phyloP scores from a whole-genome alignment of 2,888 invertebrate species.

The Neoaliturus tenellus region DNA sequence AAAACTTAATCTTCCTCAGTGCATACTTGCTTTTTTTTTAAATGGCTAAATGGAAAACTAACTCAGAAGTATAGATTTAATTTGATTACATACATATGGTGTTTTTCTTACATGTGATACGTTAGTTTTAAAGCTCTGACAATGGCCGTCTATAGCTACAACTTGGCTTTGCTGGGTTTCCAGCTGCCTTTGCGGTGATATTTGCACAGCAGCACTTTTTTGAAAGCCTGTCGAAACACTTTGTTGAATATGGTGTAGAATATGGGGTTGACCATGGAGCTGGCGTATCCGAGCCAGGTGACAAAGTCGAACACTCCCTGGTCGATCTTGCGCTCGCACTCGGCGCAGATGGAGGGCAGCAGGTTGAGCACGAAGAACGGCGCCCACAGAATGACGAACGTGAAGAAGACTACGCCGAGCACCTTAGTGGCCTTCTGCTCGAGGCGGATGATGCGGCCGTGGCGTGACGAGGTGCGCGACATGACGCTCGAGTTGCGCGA shows the following conservation, averaged over 20 bases:
- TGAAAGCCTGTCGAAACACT: slow-evolving; percentile 93
- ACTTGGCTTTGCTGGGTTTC: slow-evolving; percentile 60
- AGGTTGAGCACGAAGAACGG: slow-evolving; percentile 95
- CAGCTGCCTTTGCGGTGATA: slow-evolving; percentile 72
- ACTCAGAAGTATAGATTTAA: not conserved
- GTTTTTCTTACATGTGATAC: slow-evolving; percentile 21
- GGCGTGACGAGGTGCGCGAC: slow-evolving; percentile 77
- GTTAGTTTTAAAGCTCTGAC: not conserved
- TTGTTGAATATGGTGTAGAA: slow-evolving; percentile 98
- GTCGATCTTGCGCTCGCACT: slow-evolving; percentile 85
- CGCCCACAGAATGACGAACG: slow-evolving; percentile 96
- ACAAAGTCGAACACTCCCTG: slow-evolving; percentile 90
- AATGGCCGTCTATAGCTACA: slow-evolving; percentile 10
- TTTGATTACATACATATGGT: slow-evolving; percentile 1
- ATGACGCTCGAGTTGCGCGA: slow-evolving; percentile 89
- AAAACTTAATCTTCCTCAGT: too few species aligned
- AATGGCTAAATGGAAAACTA: not conserved
- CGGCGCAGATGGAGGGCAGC: slow-evolving; percentile 87
- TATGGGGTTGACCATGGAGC: slow-evolving; percentile 96
- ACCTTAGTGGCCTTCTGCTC: slow-evolving; percentile 99
- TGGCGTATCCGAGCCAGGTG: slow-evolving; percentile 95
- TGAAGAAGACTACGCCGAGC: slow-evolving; percentile 95
- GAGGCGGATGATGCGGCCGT: slow-evolving; percentile 88
- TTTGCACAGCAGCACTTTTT: slow-evolving; percentile 88
- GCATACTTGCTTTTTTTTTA: too few species aligned